Evolutionary conservation across 2,888 invertebrate genomes (phyloP).

Genomic region (Netelia fuscicornis): DNA sequence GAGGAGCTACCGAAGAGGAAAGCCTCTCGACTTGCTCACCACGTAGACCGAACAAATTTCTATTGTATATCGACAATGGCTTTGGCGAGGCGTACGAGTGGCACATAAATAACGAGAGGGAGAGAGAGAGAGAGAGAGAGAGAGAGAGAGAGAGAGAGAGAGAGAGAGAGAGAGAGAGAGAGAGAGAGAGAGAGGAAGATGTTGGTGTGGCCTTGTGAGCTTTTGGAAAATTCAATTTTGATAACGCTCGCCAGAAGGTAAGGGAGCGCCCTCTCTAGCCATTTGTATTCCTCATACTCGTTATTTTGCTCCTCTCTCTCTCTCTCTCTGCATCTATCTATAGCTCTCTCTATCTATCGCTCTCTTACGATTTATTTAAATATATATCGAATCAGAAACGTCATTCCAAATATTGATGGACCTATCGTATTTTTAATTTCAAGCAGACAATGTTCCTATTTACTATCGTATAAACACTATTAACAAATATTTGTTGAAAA

Average conservation of each 20-base stretch:
- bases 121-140: slow-evolving; percentile 40
- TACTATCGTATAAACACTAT: too few species aligned
- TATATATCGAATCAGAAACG: too few species aligned
- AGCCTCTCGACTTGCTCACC: slow-evolving; percentile 72
- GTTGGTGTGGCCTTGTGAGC: slow-evolving; percentile 51
- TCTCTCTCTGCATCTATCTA: background rate
- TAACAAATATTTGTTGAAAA: too few species aligned
- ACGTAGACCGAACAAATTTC: slow-evolving; percentile 78
- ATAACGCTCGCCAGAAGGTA: slow-evolving; percentile 76
- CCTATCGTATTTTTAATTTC: too few species aligned
- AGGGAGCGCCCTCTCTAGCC: slow-evolving; percentile 66
- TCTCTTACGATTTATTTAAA: background rate
- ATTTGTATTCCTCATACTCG: slow-evolving; percentile 71
- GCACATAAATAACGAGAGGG: slow-evolving; percentile 78
- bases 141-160: slow-evolving; percentile 55
- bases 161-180: slow-evolving; percentile 61
- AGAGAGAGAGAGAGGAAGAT: slow-evolving; percentile 25
- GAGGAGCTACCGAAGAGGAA: slow-evolving; percentile 32
- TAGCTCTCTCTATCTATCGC: background rate
- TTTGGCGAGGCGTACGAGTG: slow-evolving; percentile 72
- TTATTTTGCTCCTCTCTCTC: background rate
- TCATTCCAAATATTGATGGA: too few species aligned
- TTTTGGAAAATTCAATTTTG: slow-evolving; percentile 80
- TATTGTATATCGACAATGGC: slow-evolving; percentile 78
- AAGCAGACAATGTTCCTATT: too few species aligned